These are phyloP conservation scores for Galaxea fascicularis DNA, from an alignment of 92 coral and sea anemone species.

Conservation along the genomic window DNA sequence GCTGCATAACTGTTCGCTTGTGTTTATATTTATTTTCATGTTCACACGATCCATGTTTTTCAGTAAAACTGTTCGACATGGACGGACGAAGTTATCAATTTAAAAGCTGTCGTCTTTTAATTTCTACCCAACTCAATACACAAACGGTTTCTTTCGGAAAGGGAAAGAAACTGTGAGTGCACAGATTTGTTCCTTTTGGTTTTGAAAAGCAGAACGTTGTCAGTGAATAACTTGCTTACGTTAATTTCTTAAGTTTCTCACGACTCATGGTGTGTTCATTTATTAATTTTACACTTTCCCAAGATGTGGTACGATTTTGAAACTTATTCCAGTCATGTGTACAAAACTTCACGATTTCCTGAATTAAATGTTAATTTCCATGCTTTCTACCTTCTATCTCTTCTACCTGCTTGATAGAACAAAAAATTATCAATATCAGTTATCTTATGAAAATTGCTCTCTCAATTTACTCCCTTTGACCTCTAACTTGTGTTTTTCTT, in stretches of 20 bases:
- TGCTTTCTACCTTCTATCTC: neutral
- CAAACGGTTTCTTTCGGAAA: too few relatives aligned
- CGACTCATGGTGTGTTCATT: constrained; percentile 10
- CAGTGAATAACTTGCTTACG: neutral
- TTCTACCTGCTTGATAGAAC: neutral
- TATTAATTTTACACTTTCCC: neutral
- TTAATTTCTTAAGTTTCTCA: neutral
- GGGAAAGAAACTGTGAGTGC: too few relatives aligned
- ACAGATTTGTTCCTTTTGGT: neutral
- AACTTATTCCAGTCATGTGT: neutral
- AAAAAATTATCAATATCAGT: neutral
- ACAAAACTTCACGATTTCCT: neutral
- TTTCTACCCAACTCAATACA: too few relatives aligned
- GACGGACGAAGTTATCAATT: too few relatives aligned
- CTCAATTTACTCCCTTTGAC: neutral
- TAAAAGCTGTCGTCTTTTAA: too few relatives aligned
- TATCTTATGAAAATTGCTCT: neutral
- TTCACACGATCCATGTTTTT: too few relatives aligned
- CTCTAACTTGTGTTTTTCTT: too few relatives aligned
- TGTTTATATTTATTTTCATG: too few relatives aligned
- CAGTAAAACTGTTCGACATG: too few relatives aligned
- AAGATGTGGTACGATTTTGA: neutral
- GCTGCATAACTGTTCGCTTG: too few relatives aligned
- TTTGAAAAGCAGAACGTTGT: neutral
- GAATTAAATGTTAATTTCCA: neutral